phyloP scores from a whole-genome alignment of 2,888 invertebrate genomes.

The Coelopa pilipes region DNA sequence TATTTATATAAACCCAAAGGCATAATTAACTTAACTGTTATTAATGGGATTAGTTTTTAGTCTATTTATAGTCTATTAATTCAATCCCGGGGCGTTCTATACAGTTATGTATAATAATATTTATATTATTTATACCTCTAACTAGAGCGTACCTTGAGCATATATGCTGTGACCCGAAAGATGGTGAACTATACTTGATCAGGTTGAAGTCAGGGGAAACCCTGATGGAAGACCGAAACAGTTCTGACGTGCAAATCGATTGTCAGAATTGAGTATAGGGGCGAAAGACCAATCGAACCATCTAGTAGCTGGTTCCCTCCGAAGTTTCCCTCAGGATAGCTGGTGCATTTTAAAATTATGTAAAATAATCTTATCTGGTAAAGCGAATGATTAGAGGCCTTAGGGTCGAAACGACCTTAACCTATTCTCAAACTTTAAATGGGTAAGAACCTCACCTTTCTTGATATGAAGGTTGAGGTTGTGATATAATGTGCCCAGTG shows the following conservation, averaged over 20 bases:
- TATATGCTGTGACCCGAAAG: slow-evolving; percentile 78
- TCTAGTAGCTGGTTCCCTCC: slow-evolving; percentile 82
- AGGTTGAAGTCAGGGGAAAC: slow-evolving; percentile 54
- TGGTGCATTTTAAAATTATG: slow-evolving; percentile 66
- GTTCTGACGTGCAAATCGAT: slow-evolving; percentile 84
- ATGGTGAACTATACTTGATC: slow-evolving; percentile 79
- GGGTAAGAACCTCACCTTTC: slow-evolving; percentile 76
- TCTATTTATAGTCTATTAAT: slow-evolving; percentile 44
- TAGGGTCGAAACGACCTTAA: slow-evolving; percentile 75
- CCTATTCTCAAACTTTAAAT: slow-evolving; percentile 84
- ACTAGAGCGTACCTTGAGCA: slow-evolving; percentile 67
- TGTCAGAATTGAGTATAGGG: slow-evolving; percentile 80
- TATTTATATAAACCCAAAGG: slow-evolving; percentile 71
- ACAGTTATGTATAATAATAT: slow-evolving; percentile 48
- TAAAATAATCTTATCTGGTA: slow-evolving; percentile 74
- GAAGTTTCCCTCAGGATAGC: slow-evolving; percentile 82
- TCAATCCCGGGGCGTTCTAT: slow-evolving; percentile 54
- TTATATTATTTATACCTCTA: slow-evolving; percentile 49
- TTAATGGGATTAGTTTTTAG: slow-evolving; percentile 46
- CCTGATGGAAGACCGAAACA: slow-evolving; percentile 74
- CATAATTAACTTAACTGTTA: slow-evolving; percentile 70
- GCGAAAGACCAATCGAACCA: slow-evolving; percentile 77
- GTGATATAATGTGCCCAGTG: slow-evolving; percentile 71
- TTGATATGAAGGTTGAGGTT: slow-evolving; percentile 70
- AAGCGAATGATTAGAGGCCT: slow-evolving; percentile 80